Percentiles rank a stretch among this genome's conserved stretches.
Conservation (phyloP, 2,888 invertebrate genomes). For the Allolobophora icterica region DNA sequence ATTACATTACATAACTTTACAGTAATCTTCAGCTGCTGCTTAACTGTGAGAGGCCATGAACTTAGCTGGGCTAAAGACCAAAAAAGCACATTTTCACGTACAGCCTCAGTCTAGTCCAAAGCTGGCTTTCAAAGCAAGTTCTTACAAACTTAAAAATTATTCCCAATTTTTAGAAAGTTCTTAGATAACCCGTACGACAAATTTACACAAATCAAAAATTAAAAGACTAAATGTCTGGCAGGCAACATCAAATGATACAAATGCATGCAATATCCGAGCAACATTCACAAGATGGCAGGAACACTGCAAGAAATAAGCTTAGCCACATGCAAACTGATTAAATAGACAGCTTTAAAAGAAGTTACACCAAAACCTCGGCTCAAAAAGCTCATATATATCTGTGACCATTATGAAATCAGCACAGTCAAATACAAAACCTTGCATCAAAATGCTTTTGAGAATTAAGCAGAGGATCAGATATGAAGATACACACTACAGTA, state of each 20-base stretch:
- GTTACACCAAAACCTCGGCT: neutral
- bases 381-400: neutral
- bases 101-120: neutral
- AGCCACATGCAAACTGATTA: neutral
- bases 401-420: neutral
- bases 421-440: neutral
- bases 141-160: neutral
- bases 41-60: too few relatives aligned
- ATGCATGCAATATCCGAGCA: neutral
- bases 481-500: neutral
- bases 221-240: neutral
- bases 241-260: neutral
- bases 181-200: neutral
- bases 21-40: too few relatives aligned
- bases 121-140: neutral
- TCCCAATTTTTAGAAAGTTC: neutral
- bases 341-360: neutral
- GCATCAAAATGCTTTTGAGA: neutral
- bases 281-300: too few relatives aligned
- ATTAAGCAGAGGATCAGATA: neutral
- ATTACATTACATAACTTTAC: too few relatives aligned
- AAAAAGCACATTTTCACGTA: neutral
- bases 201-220: neutral
- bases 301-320: too few relatives aligned
- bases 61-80: too few relatives aligned